These are phyloP conservation scores for Paratrypauchen microcephalus DNA, from an alignment of 2,797 vertebrate species.

Conservation along the genomic window DNA sequence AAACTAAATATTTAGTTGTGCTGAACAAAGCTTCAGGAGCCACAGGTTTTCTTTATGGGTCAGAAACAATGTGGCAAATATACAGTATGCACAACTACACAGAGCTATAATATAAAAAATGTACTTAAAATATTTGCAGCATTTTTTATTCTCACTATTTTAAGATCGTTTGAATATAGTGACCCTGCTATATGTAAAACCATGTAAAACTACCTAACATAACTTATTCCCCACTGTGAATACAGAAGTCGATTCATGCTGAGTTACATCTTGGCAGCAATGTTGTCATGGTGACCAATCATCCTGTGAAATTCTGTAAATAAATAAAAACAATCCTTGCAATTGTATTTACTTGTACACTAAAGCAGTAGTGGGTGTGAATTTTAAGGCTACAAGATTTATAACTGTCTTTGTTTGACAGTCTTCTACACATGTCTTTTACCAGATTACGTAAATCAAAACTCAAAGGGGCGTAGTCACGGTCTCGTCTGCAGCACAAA, in stretches of 20 bases:
- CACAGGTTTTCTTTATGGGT: background rate
- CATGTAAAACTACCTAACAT: too few species aligned
- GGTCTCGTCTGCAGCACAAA: background rate
- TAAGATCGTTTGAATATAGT: background rate
- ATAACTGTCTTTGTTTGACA: background rate
- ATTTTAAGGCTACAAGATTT: slow-evolving; percentile 22
- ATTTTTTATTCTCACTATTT: background rate
- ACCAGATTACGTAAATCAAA: background rate
- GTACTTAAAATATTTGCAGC: background rate
- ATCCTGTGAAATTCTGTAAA: slow-evolving; percentile 35
- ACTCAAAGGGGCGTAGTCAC: background rate
- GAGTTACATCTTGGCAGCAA: slow-evolving; percentile 36
- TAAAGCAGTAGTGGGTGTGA: slow-evolving; percentile 9
- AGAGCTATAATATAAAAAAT: background rate
- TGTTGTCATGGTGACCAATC: slow-evolving; percentile 41
- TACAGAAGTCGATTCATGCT: background rate
- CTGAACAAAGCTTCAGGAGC: background rate
- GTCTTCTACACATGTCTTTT: background rate
- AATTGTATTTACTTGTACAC: slow-evolving; percentile 23
- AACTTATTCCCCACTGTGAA: background rate
- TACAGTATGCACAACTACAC: background rate
- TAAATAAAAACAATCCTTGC: slow-evolving; percentile 37
- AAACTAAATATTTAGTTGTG: background rate
- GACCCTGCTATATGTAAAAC: background rate
- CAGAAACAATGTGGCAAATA: background rate